These are phyloP conservation scores for Drosophila triauraria DNA, from an alignment of 1,140 invertebrate species.

Conservation along the genomic window DNA sequence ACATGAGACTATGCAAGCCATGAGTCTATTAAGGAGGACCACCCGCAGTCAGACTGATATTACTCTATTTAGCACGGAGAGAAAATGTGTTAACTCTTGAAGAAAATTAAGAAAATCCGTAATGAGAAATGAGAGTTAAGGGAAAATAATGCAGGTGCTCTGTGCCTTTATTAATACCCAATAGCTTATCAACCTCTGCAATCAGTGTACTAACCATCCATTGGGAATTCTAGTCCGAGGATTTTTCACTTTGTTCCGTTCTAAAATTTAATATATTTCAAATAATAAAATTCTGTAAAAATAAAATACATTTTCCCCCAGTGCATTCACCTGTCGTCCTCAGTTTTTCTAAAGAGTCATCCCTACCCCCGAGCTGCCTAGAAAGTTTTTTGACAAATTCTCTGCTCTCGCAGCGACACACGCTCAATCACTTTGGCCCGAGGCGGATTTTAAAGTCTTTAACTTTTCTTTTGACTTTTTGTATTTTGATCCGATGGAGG, in stretches of 20 bases:
- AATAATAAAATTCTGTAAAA: too few species aligned
- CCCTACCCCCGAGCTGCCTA: conserved; percentile 14
- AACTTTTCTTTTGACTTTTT: conserved; percentile 81
- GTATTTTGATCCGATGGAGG: conserved; percentile 52
- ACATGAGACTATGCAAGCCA: conserved; percentile 43
- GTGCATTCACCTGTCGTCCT: conserved; percentile 57
- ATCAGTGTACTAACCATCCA: too few species aligned
- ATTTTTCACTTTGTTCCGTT: too few species aligned
- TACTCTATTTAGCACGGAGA: background rate
- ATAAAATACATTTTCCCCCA: background rate
- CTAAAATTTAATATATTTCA: too few species aligned
- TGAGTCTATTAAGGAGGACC: conserved; percentile 49
- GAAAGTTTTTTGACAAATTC: conserved; percentile 63
- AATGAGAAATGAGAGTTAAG: too few species aligned
- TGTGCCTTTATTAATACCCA: too few species aligned
- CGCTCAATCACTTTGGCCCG: conserved; percentile 74
- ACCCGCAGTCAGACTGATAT: conserved; percentile 11
- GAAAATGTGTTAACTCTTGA: background rate
- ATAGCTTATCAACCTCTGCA: too few species aligned
- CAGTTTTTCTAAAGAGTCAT: conserved; percentile 37
- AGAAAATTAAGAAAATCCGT: too few species aligned
- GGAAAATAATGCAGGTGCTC: too few species aligned
- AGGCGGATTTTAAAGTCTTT: conserved; percentile 80
- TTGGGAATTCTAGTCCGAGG: too few species aligned
- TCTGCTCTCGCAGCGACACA: conserved; percentile 56